These are phyloP conservation scores for Sterna hirundo DNA, from an alignment of 2,113 vertebrate species.

Conservation along the genomic window DNA sequence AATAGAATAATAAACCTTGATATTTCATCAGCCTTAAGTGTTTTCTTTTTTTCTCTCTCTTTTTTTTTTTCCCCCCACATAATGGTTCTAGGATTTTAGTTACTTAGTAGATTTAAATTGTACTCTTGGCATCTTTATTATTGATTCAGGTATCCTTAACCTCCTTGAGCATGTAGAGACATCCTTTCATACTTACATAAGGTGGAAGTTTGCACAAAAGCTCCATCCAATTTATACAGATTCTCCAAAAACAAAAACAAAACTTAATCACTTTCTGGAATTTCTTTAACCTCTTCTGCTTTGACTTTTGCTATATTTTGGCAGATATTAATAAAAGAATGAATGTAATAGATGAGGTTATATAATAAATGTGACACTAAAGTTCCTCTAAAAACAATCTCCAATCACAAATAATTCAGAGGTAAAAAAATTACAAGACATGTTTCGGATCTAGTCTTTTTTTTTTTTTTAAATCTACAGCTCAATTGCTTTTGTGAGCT, in stretches of 20 bases:
- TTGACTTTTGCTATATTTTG: neutral
- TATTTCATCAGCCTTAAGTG: constrained; percentile 61
- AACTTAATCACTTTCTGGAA: neutral
- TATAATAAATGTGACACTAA: neutral
- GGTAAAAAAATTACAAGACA: neutral
- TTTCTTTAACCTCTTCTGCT: neutral
- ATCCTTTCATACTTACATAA: neutral
- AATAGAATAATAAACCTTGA: constrained; percentile 59
- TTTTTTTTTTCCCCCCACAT: neutral
- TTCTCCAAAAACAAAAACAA: neutral
- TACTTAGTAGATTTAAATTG: constrained; percentile 50
- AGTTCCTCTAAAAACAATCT: neutral
- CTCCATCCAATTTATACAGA: neutral
- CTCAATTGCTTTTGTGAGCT: neutral
- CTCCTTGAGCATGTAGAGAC: neutral
- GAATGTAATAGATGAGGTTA: neutral
- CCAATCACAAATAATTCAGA: neutral
- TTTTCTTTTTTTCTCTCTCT: neutral
- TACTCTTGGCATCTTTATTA: constrained; percentile 2
- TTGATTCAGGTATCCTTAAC: constrained; percentile 17
- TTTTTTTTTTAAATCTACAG: neutral
- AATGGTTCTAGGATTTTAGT: constrained; percentile 49
- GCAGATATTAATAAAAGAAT: neutral
- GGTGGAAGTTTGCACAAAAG: neutral
- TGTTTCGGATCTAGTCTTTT: neutral